Evolutionary conservation across 2,888 invertebrate species (phyloP).

Genomic region (Lasioglossum pauxillum): DNA sequence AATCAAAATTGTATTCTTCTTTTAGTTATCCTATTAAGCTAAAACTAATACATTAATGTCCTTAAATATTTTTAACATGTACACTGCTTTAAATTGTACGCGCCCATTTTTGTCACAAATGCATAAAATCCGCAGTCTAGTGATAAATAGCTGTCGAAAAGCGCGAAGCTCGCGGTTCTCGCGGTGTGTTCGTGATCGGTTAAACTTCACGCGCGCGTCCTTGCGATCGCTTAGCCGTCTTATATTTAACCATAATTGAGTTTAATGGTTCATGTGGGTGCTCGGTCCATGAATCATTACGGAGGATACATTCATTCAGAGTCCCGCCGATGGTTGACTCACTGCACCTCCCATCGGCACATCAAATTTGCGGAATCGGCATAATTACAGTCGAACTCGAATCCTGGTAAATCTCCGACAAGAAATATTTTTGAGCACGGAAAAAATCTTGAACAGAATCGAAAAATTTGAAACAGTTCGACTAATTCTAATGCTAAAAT

Average conservation of each 20-base stretch:
- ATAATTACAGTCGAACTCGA: constrained; percentile 6
- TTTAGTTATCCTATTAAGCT: too few relatives aligned
- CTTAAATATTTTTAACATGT: too few relatives aligned
- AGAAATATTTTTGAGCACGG: not conserved
- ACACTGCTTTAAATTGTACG: too few relatives aligned
- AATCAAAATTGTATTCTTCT: too few relatives aligned
- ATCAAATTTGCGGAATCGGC: constrained; percentile 25
- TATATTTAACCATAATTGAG: constrained; percentile 51
- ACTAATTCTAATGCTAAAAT: not conserved
- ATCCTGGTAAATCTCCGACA: not conserved
- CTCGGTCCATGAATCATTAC: constrained; percentile 68
- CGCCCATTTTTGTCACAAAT: too few relatives aligned
- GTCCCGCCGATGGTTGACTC: constrained; percentile 43
- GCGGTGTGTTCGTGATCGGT: constrained; percentile 13
- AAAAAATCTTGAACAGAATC: not conserved
- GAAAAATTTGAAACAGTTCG: not conserved
- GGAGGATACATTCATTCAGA: constrained; percentile 66
- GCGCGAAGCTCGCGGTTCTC: not conserved
- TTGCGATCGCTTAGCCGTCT: constrained; percentile 40
- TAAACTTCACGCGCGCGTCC: constrained; percentile 45
- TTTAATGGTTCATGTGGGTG: constrained; percentile 49
- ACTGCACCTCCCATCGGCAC: constrained; percentile 1
- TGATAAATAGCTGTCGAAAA: not conserved
- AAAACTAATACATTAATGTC: too few relatives aligned
- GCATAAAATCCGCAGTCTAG: too few relatives aligned